These are phyloP conservation scores for Prosopocoilus inquinatus DNA, from an alignment of 2,888 invertebrate genomes.

Conservation along the genomic window DNA sequence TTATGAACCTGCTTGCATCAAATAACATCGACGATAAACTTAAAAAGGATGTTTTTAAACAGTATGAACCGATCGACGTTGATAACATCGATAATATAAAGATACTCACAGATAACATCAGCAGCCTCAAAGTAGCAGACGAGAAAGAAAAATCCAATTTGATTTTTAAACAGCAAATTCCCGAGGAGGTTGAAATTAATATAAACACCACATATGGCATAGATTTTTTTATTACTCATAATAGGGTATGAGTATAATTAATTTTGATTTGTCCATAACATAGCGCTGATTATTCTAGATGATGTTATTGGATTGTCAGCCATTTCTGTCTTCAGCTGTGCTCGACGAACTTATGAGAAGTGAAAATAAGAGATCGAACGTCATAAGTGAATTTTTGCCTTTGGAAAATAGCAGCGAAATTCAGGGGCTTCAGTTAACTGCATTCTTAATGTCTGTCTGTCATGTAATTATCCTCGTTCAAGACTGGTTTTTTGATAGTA, in stretches of 20 bases:
- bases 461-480: slow-evolving; percentile 86
- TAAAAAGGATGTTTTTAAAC: slow-evolving; percentile 44
- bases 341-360: slow-evolving; percentile 63
- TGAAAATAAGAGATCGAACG: slow-evolving; percentile 50
- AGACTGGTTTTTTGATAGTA: slow-evolving; percentile 86
- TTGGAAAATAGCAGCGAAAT: slow-evolving; percentile 65
- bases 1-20: slow-evolving; percentile 78
- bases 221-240: slow-evolving; percentile 65
- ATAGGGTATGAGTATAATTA: slow-evolving; percentile 50
- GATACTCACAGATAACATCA: slow-evolving; percentile 36
- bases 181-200: slow-evolving; percentile 59
- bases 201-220: slow-evolving; percentile 74
- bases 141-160: slow-evolving; percentile 20
- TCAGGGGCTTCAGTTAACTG: slow-evolving; percentile 74
- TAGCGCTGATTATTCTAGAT: slow-evolving; percentile 51
- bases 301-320: slow-evolving; percentile 86
- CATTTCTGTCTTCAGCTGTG: slow-evolving; percentile 67
- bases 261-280: slow-evolving; percentile 7
- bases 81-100: slow-evolving; percentile 34
- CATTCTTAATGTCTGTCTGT: slow-evolving; percentile 85
- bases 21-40: slow-evolving; percentile 45
- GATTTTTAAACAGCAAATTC: slow-evolving; percentile 41
- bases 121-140: slow-evolving; percentile 29
- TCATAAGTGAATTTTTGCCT: slow-evolving; percentile 60
- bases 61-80: slow-evolving; percentile 27